Evolutionary conservation across 2,113 vertebrate species (phyloP).

Genomic region (Fregata magnificens): DNA sequence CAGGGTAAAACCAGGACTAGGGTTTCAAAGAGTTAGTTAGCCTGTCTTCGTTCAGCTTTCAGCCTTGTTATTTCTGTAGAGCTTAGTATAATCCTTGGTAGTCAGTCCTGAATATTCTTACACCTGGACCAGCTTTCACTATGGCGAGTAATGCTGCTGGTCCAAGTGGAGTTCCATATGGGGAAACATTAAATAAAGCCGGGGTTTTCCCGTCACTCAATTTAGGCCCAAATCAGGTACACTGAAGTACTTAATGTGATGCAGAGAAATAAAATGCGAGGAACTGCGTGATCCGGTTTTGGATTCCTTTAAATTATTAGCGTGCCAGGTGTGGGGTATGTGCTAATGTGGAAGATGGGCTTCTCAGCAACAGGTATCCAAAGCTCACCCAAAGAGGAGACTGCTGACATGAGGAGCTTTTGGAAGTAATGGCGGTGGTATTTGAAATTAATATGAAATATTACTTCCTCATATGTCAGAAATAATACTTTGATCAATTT

Average conservation of each 20-base stretch:
- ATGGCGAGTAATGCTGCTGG: background rate
- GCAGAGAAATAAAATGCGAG: background rate
- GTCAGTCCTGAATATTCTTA: background rate
- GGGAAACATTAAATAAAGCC: background rate
- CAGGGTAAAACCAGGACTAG: background rate
- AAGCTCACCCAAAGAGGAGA: background rate
- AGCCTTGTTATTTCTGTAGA: background rate
- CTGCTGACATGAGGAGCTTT: background rate
- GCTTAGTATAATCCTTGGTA: background rate
- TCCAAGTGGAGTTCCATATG: accelerated
- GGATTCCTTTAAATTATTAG: background rate
- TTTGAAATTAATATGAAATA: background rate
- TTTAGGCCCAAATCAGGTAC: background rate
- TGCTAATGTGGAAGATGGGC: background rate
- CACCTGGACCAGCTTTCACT: background rate
- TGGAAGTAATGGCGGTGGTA: background rate
- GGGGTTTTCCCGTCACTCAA: background rate
- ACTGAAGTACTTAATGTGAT: background rate
- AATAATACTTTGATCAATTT: constrained; percentile 55
- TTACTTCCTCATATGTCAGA: background rate
- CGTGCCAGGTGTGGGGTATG: background rate
- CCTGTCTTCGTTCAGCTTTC: background rate
- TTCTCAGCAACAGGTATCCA: background rate
- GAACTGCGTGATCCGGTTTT: background rate
- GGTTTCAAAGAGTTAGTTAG: background rate